These are phyloP conservation scores for Hedychridium roseum DNA, from an alignment of 2,888 invertebrate species.

Conservation along the genomic window DNA sequence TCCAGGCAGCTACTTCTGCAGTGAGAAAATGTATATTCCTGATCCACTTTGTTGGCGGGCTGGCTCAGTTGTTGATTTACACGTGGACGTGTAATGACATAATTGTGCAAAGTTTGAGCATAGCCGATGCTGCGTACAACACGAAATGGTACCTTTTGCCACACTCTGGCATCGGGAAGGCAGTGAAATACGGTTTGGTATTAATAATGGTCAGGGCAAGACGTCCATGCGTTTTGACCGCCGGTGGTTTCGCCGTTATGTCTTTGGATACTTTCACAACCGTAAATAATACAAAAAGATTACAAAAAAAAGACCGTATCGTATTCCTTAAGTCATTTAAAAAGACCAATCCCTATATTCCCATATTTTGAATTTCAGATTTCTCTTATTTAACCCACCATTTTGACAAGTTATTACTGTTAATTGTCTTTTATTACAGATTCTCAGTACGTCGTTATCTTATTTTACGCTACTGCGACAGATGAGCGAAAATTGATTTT, in stretches of 20 bases:
- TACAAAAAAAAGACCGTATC: too few relatives aligned
- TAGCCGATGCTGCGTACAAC: conserved; percentile 38
- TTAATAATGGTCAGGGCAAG: conserved; percentile 39
- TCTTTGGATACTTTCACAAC: conserved; percentile 41
- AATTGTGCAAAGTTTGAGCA: conserved; percentile 33
- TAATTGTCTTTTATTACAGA: conserved; percentile 8
- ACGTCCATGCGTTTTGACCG: conserved; percentile 37
- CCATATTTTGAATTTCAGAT: not conserved
- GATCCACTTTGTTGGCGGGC: conserved; percentile 31
- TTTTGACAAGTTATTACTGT: not conserved
- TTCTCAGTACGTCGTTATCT: conserved; percentile 23
- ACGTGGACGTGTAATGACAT: conserved; percentile 43
- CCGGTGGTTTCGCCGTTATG: conserved; percentile 43
- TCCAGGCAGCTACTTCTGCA: too few relatives aligned
- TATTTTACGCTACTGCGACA: conserved; percentile 23
- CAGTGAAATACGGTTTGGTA: conserved; percentile 24
- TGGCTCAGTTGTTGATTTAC: conserved; percentile 37
- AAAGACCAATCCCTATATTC: not conserved
- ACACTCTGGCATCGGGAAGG: conserved; percentile 22
- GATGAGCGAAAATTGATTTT: conserved; percentile 11
- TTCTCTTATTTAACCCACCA: not conserved
- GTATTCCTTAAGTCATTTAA: not conserved
- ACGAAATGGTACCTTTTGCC: conserved; percentile 38
- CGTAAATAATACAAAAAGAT: too few relatives aligned
- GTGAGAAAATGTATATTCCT: conserved; percentile 32